These are phyloP conservation scores for Forficula auricularia DNA, from an alignment of 1,140 invertebrate species.

Conservation along the genomic window DNA sequence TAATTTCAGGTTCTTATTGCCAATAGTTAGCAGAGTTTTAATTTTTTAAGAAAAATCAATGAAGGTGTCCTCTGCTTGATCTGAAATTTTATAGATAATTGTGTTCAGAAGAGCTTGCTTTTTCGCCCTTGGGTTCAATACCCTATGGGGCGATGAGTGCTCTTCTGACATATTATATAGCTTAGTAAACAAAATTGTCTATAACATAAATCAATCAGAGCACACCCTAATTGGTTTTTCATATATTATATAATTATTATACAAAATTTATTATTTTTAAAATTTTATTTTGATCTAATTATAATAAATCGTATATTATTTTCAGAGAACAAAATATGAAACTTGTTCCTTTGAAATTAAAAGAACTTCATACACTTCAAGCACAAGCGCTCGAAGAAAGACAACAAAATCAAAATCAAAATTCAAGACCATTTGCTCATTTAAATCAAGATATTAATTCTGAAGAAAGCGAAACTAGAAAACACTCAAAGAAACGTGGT, in stretches of 20 bases:
- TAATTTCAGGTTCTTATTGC: neutral
- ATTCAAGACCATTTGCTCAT: conserved; percentile 38
- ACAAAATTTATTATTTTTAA: too few relatives aligned
- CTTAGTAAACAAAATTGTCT: too few relatives aligned
- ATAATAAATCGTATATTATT: conserved; percentile 19
- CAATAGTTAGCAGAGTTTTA: too few relatives aligned
- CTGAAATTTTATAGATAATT: conserved; percentile 1
- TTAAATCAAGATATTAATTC: conserved; percentile 21
- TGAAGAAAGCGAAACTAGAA: neutral
- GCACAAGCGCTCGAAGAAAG: conserved; percentile 28
- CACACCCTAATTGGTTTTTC: too few relatives aligned
- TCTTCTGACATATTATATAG: too few relatives aligned
- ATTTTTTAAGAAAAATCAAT: neutral
- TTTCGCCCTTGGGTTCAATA: too few relatives aligned
- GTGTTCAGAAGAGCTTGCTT: too few relatives aligned
- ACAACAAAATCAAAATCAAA: conserved; percentile 20
- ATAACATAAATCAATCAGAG: too few relatives aligned
- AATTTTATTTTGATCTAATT: neutral
- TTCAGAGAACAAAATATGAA: conserved; percentile 67
- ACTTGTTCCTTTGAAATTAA: conserved; percentile 71
- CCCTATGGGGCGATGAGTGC: too few relatives aligned
- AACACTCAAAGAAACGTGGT: neutral
- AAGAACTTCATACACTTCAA: conserved; percentile 58
- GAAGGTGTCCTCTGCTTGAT: neutral
- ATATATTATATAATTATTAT: too few relatives aligned